phyloP scores from a whole-genome alignment of 2,113 vertebrate genomes.

The Cyprinodon variegatus region DNA sequence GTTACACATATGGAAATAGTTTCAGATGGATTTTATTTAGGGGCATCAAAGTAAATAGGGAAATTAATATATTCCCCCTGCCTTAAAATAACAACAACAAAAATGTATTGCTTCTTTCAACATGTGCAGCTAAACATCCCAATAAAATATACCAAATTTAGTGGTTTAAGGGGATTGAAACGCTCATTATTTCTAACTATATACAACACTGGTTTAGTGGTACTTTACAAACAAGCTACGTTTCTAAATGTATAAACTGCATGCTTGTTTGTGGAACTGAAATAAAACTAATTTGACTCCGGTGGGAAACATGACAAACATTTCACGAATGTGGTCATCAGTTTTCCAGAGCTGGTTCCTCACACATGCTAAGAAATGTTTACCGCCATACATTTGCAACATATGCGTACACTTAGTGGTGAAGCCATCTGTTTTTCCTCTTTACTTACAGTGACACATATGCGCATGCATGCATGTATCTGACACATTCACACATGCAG shows the following conservation, averaged over 20 bases:
- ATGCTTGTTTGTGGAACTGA: not conserved
- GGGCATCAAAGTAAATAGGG: not conserved
- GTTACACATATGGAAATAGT: too few species aligned
- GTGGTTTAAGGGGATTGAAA: not conserved
- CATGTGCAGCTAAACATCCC: not conserved
- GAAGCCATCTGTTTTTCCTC: constrained; percentile 52
- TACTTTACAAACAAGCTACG: not conserved
- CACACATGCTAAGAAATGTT: constrained; percentile 29
- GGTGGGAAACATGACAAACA: constrained; percentile 59
- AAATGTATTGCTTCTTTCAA: too few species aligned
- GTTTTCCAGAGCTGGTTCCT: constrained; percentile 24
- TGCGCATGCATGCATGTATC: constrained; percentile 4
- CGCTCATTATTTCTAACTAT: too few species aligned
- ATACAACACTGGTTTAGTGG: not conserved
- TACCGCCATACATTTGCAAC: constrained; percentile 30
- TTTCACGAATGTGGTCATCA: constrained; percentile 33
- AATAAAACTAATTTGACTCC: constrained; percentile 10
- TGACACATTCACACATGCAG: constrained; percentile 15
- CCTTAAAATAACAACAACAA: too few species aligned
- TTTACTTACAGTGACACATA: constrained; percentile 24
- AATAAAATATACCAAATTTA: not conserved
- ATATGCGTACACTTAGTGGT: constrained; percentile 17
- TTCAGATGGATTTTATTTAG: not conserved
- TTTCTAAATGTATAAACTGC: not conserved
- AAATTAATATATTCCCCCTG: not conserved